These are phyloP conservation scores for Drosophila biarmipes DNA, from an alignment of 1,140 invertebrate species.

Conservation along the genomic window DNA sequence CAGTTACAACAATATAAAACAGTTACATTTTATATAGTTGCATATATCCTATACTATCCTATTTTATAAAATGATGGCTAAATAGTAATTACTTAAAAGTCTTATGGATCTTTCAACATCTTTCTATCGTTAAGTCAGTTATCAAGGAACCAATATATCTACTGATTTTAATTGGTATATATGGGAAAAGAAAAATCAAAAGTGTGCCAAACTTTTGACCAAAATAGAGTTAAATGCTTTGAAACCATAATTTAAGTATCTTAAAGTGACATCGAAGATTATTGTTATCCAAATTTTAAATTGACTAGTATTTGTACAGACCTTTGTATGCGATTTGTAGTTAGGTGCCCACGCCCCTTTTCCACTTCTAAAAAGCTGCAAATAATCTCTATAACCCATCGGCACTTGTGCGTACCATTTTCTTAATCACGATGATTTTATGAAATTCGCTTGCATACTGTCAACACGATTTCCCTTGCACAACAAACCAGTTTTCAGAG, in stretches of 20 bases:
- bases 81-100: too few species aligned
- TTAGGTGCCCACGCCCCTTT: background rate
- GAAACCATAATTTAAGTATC: background rate
- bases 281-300: background rate
- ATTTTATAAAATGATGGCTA: too few species aligned
- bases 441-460: constrained; percentile 18
- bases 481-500: constrained; percentile 45
- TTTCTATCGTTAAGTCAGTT: too few species aligned
- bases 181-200: background rate
- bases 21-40: too few species aligned
- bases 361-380: background rate
- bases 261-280: background rate
- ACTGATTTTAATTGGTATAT: too few species aligned
- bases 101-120: too few species aligned
- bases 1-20: too few species aligned
- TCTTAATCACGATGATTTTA: constrained; percentile 32
- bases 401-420: constrained; percentile 20
- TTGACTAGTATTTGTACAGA: too few species aligned
- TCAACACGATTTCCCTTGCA: constrained; percentile 31
- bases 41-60: too few species aligned
- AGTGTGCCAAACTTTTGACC: background rate
- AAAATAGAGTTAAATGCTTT: background rate
- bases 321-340: background rate
- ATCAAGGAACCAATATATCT: background rate
- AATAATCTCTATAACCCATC: background rate